These are phyloP conservation scores for Hypena proboscidalis DNA, from an alignment of 2,888 invertebrate species.

Conservation along the genomic window DNA sequence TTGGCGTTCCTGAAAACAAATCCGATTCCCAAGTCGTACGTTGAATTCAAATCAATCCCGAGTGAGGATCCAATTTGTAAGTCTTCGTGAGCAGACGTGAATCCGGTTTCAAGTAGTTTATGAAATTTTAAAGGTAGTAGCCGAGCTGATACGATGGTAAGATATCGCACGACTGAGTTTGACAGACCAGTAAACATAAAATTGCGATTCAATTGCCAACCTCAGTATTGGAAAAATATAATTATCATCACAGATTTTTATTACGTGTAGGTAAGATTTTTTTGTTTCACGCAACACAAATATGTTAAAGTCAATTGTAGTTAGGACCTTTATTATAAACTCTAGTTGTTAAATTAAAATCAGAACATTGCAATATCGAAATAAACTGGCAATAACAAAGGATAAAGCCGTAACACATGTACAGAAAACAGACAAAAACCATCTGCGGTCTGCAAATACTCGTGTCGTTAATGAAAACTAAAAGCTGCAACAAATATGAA, in stretches of 20 bases:
- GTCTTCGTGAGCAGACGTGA: constrained; percentile 35
- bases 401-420: constrained; percentile 19
- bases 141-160: constrained; percentile 1
- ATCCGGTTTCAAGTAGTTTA: constrained; percentile 29
- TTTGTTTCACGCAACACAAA: too few species aligned
- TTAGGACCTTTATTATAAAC: too few species aligned
- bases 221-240: too few species aligned
- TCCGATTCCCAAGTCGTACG: too few species aligned
- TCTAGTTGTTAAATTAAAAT: constrained; percentile 2
- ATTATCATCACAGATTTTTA: too few species aligned
- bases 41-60: too few species aligned
- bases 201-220: too few species aligned
- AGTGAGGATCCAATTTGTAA: constrained; percentile 6
- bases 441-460: constrained; percentile 30
- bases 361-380: constrained; percentile 8
- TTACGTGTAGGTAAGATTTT: too few species aligned
- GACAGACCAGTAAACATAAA: too few species aligned
- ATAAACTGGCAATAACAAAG: constrained; percentile 19
- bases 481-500: constrained; percentile 39
- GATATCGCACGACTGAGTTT: not conserved
- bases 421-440: constrained; percentile 24
- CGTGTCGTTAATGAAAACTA: constrained; percentile 40
- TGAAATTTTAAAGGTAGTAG: constrained; percentile 20
- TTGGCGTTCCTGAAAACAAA: too few species aligned
- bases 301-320: too few species aligned